Conservation (phyloP, 2,888 invertebrate genomes). For the Mesopsocus fuscifrons region DNA sequence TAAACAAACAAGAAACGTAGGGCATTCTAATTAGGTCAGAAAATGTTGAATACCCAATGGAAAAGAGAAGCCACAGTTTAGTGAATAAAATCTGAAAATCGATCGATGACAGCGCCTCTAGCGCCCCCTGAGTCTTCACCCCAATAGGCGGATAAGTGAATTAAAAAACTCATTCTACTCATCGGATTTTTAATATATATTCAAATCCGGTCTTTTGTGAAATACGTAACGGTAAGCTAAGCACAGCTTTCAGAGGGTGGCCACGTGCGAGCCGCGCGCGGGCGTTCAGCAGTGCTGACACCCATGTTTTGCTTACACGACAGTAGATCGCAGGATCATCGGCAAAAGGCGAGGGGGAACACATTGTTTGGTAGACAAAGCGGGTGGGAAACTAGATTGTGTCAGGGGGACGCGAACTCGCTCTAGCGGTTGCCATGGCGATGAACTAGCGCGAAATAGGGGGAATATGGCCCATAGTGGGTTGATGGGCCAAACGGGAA, state of each 20-base stretch:
- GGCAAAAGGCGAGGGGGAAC: not conserved
- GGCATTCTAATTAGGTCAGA: no score
- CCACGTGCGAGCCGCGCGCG: not conserved
- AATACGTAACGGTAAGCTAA: not conserved
- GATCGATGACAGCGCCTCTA: no score
- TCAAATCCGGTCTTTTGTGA: not conserved
- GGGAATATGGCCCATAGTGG: not conserved
- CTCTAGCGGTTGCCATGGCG: not conserved
- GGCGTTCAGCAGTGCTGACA: not conserved
- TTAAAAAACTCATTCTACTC: not conserved
- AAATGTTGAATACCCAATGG: no score
- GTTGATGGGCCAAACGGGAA: no score
- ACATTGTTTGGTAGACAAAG: not conserved
- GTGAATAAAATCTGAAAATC: no score
- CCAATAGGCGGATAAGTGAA: not conserved
- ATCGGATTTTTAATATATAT: not conserved
- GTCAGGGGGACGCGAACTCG: not conserved
- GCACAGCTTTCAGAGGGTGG: not conserved
- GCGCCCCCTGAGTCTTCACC: no score
- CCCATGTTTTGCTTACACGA: not conserved
- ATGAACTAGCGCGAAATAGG: not conserved
- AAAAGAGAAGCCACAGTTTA: no score
- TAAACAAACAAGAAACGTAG: no score
- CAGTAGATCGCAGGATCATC: no score
- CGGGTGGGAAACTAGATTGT: not conserved